Evolutionary conservation across 1,140 invertebrate species (phyloP).

Genomic region (Oedothorax gibbosus): DNA sequence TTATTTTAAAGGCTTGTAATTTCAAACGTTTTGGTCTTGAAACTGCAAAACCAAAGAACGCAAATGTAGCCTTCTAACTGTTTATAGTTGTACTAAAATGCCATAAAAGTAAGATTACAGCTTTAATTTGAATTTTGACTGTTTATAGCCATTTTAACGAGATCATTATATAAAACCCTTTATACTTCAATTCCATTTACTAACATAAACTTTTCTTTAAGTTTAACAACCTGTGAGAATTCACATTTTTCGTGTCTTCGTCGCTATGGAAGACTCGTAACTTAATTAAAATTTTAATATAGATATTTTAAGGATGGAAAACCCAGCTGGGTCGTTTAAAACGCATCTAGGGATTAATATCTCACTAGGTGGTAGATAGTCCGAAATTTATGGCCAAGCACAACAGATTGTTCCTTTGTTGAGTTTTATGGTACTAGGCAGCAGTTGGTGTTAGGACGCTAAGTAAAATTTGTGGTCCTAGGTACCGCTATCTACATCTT

Average conservation of each 20-base stretch:
- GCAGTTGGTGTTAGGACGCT: not conserved
- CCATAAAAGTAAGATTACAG: too few relatives aligned
- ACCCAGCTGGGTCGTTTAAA: not conserved
- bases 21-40: not conserved
- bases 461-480: conserved; percentile 23
- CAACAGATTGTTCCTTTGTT: conserved; percentile 16
- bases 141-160: too few relatives aligned
- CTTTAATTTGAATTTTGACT: too few relatives aligned
- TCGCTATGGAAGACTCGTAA: not conserved
- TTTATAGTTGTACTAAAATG: too few relatives aligned
- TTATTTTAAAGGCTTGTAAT: not conserved
- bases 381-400: conserved; percentile 24
- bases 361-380: conserved; percentile 5
- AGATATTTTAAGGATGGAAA: conserved; percentile 5
- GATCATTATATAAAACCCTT: too few relatives aligned
- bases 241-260: too few relatives aligned
- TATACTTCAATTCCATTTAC: not conserved
- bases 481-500: not conserved
- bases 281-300: conserved; percentile 20
- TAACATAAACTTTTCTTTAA: not conserved
- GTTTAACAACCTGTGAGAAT: too few relatives aligned
- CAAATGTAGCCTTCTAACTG: too few relatives aligned
- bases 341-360: not conserved
- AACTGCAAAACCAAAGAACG: too few relatives aligned
- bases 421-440: conserved; percentile 9